Percentiles rank a stretch among this genome's conserved stretches.
Evolutionary conservation across 2,888 invertebrate genomes (phyloP).

Genomic region (Polyommatus icarus): DNA sequence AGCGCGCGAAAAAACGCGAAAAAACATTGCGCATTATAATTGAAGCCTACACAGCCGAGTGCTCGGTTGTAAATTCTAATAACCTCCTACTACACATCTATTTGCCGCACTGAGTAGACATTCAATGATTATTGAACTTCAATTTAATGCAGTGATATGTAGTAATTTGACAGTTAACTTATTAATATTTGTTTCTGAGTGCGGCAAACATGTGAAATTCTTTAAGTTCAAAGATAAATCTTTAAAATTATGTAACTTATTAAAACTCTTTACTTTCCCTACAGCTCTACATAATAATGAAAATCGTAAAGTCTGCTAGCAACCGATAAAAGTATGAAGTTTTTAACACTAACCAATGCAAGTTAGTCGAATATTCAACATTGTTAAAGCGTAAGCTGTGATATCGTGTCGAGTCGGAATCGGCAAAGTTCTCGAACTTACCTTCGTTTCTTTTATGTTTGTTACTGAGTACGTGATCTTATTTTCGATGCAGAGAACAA

Average conservation of each 20-base stretch:
- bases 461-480: slow-evolving; percentile 17
- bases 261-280: too few relatives aligned
- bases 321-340: background rate
- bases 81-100: background rate
- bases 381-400: background rate
- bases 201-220: too few relatives aligned
- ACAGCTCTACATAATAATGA: background rate
- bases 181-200: too few relatives aligned
- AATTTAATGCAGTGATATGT: too few relatives aligned
- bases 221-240: too few relatives aligned
- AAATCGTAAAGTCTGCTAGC: background rate
- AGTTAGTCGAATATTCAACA: slow-evolving; percentile 12
- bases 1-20: background rate
- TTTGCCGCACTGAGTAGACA: too few relatives aligned
- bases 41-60: background rate
- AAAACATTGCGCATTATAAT: background rate
- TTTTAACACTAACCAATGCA: background rate
- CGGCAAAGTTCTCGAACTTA: slow-evolving; percentile 12
- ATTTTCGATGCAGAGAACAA: slow-evolving; percentile 22
- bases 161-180: too few relatives aligned
- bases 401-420: background rate
- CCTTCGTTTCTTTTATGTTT: slow-evolving; percentile 27
- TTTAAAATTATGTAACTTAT: too few relatives aligned
- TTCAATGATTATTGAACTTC: too few relatives aligned
- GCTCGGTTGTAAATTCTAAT: background rate